Base-by-base conservation (phyloP, 2,797 vertebrate genomes). In the Ceryle rudis region DNA sequence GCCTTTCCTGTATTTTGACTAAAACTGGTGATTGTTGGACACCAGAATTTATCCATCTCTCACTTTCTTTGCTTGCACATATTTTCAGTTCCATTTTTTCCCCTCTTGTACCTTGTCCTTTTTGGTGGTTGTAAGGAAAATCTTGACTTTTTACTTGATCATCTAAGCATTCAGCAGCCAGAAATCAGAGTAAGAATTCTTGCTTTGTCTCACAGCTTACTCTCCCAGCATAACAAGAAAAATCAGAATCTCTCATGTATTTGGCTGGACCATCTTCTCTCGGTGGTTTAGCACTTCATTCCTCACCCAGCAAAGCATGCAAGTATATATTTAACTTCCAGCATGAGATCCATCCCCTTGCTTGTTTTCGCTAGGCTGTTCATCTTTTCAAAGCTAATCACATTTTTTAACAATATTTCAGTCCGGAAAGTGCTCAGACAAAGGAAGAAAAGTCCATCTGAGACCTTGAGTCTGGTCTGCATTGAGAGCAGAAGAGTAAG, bases 311-410 rank as follows among this genome's bases (percentile, higher is more conserved):
- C 28, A 65, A 89, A 97, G 65, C 72, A 75, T 89, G 81, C 78
- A 75, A 90, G 58, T 72, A 84, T 84, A 14, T 96, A 54, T 90
- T 94, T 89, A 86, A 82, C 29, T 81, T 95, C 14, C 70, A 94
- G 42, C 19, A 51, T 75, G 81, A n/a, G 73, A 75, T 90, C 66
- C 2, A 8, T 71, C 64, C 33, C 13, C 18, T 69, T 94, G 58
- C 75, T 94, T 95, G 35, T 89, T 96, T 92, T 90, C 57, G 58
- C 41, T 83, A 28, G 69, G 12, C 15, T 86, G 35, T 60, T 93
- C 28, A 29, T 91, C 80, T 69, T 90, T 86, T 90, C 44, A 10
- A 54, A 90, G 41, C 92, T 89, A 64, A 67, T 57, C 33, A 42
- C 14, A 35, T 46, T 41, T 92, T 78, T 92, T 1, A 62, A 11